Percentiles rank a stretch among this genome's conserved stretches.
Conservation (phyloP, 2,113 vertebrate genomes). For the Hystrix brachyura region DNA sequence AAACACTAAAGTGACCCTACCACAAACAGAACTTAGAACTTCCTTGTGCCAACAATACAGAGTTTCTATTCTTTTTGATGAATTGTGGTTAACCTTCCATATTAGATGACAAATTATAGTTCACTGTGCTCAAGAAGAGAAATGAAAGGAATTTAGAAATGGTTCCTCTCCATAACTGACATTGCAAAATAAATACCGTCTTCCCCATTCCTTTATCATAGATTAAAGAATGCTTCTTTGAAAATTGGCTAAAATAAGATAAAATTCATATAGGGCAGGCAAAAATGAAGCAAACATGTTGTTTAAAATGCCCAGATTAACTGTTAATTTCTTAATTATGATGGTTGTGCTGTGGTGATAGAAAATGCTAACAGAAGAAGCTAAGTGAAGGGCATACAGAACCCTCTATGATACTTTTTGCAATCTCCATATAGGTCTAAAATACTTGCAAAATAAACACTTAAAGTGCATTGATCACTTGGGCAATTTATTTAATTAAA, state of each 20-base stretch:
- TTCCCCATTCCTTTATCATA: background rate
- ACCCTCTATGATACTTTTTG: background rate
- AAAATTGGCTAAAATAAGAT: background rate
- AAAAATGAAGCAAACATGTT: slow-evolving; percentile 4
- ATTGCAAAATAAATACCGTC: background rate
- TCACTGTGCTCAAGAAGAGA: background rate
- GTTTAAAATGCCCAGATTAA: background rate
- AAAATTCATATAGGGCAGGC: background rate
- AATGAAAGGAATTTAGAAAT: background rate
- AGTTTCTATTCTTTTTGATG: background rate
- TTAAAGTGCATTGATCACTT: background rate
- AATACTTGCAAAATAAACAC: slow-evolving; percentile 45
- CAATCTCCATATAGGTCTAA: background rate
- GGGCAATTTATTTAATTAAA: background rate
- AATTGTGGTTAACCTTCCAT: background rate
- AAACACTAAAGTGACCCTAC: background rate
- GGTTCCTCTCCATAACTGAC: background rate
- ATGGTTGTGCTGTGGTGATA: background rate
- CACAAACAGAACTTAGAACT: slow-evolving; percentile 31
- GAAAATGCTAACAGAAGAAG: background rate
- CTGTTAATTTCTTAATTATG: background rate
- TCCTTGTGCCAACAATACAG: background rate
- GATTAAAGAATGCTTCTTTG: background rate
- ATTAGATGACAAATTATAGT: background rate
- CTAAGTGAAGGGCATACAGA: background rate